Percentiles rank a stretch among this genome's conserved stretches.
Evolutionary conservation across 2,113 vertebrate species (phyloP).

Genomic region (Phyllostomus hastatus): DNA sequence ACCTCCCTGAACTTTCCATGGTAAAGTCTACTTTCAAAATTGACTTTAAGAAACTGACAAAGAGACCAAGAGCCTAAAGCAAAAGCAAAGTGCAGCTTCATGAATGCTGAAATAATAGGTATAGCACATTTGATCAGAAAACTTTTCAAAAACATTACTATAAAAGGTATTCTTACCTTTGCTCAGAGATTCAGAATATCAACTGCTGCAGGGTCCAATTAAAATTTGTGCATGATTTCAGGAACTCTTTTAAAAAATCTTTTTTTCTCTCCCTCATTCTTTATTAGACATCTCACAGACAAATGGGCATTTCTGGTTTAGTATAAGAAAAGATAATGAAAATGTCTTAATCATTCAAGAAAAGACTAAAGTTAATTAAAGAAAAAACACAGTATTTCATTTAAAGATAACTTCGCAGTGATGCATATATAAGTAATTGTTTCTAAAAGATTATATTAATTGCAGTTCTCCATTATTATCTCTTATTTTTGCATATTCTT

Average conservation of each 20-base stretch:
- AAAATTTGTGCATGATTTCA: neutral
- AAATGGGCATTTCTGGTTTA: neutral
- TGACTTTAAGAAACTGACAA: slow-evolving; percentile 37
- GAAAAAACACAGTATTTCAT: neutral
- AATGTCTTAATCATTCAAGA: neutral
- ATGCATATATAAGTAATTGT: neutral
- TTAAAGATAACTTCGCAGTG: neutral
- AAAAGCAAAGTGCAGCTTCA: neutral
- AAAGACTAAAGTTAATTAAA: neutral
- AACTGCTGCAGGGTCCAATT: neutral
- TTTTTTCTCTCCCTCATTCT: neutral
- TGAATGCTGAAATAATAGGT: neutral
- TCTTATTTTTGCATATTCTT: neutral
- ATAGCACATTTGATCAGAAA: neutral
- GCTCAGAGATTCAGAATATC: neutral
- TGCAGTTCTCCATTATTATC: neutral
- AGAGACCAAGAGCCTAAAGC: neutral
- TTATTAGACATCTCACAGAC: neutral
- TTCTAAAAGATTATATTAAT: neutral
- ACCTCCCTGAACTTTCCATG: neutral
- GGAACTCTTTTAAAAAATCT: neutral
- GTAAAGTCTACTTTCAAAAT: neutral
- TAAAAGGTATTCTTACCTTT: neutral
- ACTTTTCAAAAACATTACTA: neutral
- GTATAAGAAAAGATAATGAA: neutral